Percentiles rank a stretch among this genome's conserved stretches.
These are phyloP conservation scores for Netelia melanura DNA, from an alignment of 2,888 invertebrate genomes.

Conservation along the genomic window DNA sequence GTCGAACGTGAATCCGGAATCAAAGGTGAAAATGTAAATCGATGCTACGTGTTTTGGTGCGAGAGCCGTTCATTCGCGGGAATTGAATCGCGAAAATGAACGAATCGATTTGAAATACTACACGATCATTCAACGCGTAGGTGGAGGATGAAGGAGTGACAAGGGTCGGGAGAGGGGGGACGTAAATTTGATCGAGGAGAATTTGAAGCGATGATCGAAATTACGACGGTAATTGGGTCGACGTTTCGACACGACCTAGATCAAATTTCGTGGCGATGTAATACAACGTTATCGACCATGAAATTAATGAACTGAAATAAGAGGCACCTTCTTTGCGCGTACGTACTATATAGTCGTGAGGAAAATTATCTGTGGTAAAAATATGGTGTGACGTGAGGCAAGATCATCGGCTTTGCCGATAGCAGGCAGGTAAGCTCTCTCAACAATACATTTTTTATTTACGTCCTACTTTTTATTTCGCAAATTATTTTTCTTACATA, in stretches of 20 bases:
- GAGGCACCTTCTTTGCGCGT: not conserved
- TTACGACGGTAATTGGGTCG: conserved; percentile 42
- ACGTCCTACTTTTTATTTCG: not conserved
- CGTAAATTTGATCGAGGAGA: conserved; percentile 24
- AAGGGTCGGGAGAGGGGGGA: not conserved
- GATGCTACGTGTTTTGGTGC: not conserved
- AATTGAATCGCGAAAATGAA: conserved; percentile 13
- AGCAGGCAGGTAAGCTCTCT: conserved; percentile 49
- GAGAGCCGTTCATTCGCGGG: not conserved
- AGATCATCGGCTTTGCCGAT: conserved; percentile 55
- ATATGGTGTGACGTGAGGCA: conserved; percentile 61
- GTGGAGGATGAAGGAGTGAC: not conserved
- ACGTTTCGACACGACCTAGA: conserved; percentile 24
- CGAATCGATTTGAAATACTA: conserved; percentile 15
- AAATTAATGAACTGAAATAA: conserved; percentile 11
- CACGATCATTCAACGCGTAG: not conserved
- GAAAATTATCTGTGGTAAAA: conserved; percentile 29
- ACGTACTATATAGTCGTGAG: conserved; percentile 7
- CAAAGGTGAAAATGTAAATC: not conserved
- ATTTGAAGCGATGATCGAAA: conserved; percentile 40
- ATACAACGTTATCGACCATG: conserved; percentile 9
- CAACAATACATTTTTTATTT: not conserved
- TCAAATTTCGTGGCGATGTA: conserved; percentile 28
- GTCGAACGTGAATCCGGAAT: conserved; percentile 1
- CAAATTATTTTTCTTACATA: not conserved